Base-by-base conservation (phyloP, 2,888 invertebrate species). In the Hipparchia sbordonii region DNA sequence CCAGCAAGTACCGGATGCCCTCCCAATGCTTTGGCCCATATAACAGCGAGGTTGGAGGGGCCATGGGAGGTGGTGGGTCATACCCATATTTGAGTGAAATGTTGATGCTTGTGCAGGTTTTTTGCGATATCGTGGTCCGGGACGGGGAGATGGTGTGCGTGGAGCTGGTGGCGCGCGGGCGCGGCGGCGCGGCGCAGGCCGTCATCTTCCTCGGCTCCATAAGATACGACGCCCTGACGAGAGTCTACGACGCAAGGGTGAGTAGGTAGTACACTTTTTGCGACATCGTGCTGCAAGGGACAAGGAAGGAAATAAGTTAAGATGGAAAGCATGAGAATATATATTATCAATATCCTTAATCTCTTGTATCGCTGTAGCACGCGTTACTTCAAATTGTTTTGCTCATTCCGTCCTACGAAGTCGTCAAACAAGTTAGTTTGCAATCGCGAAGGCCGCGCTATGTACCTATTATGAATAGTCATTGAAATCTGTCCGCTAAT, bases 61-160 rank as follows among this genome's bases (percentile, higher is more conserved):
- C 0, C 23, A 23, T 23, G 23, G 1, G 23, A 23, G 23, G 23
- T 23, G 23, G 23, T 23, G 23, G 23, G 23, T 23, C 23, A 39
- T 39, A 39, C 39, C 39, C 5, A 39, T 39, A 33, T 7, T 68
- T 6, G 10, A 7, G 13, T 9, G 6, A 9, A 0, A 8, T 63
- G 7, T 23, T 13, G 3, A 12, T 9, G 10, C 3, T 57, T 23
- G 23, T 60, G 72, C 86, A 93, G 93, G 96, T 98, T 76, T 99
- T 99, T 95, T 97, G 97, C 93, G 99, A 99, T 94, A 98, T 99
- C 85, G 95, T 98, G 85, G 98, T 99, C 52, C 95, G 99, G 63
- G 99, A 99, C 92, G 99, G 99, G 0, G 99, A 99, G 94, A 98
- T 99, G 97, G 98, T 99, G 71, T 99, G 99, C 91, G 99, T 99